A percentile compares a stretch with the other conserved stretches of the same genome.
Evolutionary conservation across 2,113 vertebrate species (phyloP).

Genomic region (Menidia beryllina): DNA sequence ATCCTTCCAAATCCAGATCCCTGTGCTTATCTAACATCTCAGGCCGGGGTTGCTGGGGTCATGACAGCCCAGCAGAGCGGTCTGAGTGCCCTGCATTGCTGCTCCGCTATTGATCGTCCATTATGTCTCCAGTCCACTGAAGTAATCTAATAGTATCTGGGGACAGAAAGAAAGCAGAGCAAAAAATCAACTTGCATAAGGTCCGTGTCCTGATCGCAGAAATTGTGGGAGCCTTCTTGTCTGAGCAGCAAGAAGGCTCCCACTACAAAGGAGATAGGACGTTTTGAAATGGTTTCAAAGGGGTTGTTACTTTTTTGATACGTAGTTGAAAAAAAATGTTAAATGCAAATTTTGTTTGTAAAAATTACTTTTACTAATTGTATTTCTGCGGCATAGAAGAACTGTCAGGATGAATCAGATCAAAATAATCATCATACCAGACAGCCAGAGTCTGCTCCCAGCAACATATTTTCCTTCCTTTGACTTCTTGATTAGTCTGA

Average conservation of each 20-base stretch:
- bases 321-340: neutral
- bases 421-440: constrained; percentile 56
- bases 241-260: too few relatives aligned
- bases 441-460: constrained; percentile 35
- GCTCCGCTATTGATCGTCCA: constrained; percentile 68
- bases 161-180: constrained; percentile 53
- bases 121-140: constrained; percentile 64
- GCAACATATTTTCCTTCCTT: constrained; percentile 37
- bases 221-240: constrained; percentile 12
- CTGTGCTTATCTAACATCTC: constrained; percentile 50
- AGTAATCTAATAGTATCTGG: constrained; percentile 69
- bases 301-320: neutral
- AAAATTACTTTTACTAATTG: neutral
- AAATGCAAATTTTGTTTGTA: neutral
- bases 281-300: constrained; percentile 20
- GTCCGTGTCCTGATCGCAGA: constrained; percentile 26
- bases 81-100: constrained; percentile 32
- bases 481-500: constrained; percentile 30
- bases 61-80: constrained; percentile 37
- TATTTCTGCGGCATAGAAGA: neutral
- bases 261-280: too few relatives aligned
- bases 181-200: constrained; percentile 22
- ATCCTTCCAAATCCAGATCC: constrained; percentile 57
- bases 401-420: constrained; percentile 32
- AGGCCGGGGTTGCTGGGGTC: constrained; percentile 51